phyloP scores from a whole-genome alignment of 2,797 vertebrate species.

The Tympanoctomys barrerae region DNA sequence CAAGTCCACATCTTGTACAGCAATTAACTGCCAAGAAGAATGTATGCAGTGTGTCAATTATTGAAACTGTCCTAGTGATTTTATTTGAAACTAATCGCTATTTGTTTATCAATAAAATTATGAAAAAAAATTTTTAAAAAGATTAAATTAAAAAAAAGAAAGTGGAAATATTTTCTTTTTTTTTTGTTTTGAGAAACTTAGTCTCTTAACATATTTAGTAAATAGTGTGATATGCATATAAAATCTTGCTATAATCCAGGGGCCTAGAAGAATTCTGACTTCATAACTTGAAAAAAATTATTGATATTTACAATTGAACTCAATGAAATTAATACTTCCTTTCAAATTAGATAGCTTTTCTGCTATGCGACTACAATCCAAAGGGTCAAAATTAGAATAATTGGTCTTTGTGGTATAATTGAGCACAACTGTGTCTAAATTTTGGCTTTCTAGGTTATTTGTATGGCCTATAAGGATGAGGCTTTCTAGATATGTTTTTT shows the following conservation, averaged over 20 bases:
- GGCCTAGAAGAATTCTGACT: not conserved
- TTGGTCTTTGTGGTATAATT: not conserved
- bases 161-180: conserved; percentile 16
- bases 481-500: not conserved
- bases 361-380: not conserved
- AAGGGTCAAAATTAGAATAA: conserved; percentile 7
- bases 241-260: conserved; percentile 6
- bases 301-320: conserved; percentile 17
- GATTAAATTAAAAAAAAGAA: not conserved
- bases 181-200: conserved; percentile 38
- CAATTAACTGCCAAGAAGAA: too few relatives aligned
- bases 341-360: not conserved
- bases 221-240: not conserved
- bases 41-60: too few relatives aligned
- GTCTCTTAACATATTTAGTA: not conserved
- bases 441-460: not conserved
- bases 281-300: not conserved
- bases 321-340: not conserved
- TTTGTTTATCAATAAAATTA: too few relatives aligned
- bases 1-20: too few relatives aligned
- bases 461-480: not conserved
- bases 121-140: too few relatives aligned
- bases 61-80: too few relatives aligned
- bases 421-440: not conserved
- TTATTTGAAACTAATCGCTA: too few relatives aligned